Evolutionary conservation across 2,113 vertebrate species (phyloP), one percentile per base, ranked within the genome.

Genomic region (Todiramphus saurophagus): DNA sequence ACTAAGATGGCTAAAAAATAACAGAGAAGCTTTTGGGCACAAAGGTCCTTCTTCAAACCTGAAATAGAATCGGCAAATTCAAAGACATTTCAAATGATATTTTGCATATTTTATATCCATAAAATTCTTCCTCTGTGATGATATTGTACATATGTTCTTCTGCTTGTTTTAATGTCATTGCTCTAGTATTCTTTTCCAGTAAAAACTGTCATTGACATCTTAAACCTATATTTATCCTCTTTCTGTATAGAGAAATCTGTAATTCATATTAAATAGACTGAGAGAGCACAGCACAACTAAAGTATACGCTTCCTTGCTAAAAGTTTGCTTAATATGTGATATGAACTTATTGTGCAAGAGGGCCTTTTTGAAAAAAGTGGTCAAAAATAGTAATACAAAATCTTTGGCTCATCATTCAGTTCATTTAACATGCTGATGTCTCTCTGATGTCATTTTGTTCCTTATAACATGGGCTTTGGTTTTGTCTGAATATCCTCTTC

Each of bases 401-500:
- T 50, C 9, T 60, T 68, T 62, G 16, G 1, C 24, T 78, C 33
- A 37, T 81, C 13, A 41, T 83, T 90, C 51, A 68, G 9, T 63
- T 76, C 37, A 33, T 58, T 2, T 4, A 72, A 39, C 5, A 13
- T 16, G 3, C 27, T 83, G 16, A n/a, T 66, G 89, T 72, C 20
- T 75, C 30, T 82, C 79, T 17, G 56, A 55, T 76, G 24, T 27
- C 9, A 37, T 82, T 90, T 85, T 87, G 16, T 33, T 83, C 53
- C 53, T 87, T 86, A 28, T 41, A 43, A 67, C 8, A 1, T 85
- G 79, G 89, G 14, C 30, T 95, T 63, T 74, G 55, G 11, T 96
- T 94, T 96, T 69, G 30, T 96, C 91, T 96, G 59, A 50, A 28
- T 96, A 58, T 97, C 81, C 78, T 96, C 83, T 96, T 91, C 97